Base-by-base conservation (phyloP, 2,888 invertebrate genomes). In the Oscheius sp. region DNA sequence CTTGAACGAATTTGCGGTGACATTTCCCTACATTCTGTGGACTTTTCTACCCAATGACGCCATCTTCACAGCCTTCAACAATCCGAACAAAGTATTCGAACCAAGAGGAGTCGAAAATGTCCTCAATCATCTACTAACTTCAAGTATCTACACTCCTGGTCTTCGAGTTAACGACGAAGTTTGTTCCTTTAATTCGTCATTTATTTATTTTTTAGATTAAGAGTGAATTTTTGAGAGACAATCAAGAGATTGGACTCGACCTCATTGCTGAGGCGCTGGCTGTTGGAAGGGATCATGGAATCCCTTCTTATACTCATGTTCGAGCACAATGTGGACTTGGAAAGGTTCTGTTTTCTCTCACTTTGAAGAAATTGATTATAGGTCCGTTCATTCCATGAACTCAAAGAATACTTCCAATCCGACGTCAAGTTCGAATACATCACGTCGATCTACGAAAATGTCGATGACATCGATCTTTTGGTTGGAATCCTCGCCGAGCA, bases 381-480 rank as follows among this genome's bases (percentile, higher is more conserved):
- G 78, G 71, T 80, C 33, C 71, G 72, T 2, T 71, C 74, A 8
- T 82, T 80, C 73, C 70, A 73, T 41, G 80, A 81, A 33, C 72
- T 82, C 20, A 62, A 67, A n/a, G 75, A 81, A 38, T 74, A 75
- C 24, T 75, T 81, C 61, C 74, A 72, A 8, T 65, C 74, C 2
- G 78, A 82, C 50, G 71, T 74, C 20, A 72, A 67, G 47, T 73
- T 69, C 61, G 82, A 75, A 24, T 75, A 73, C 41, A 71, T 75
- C 17, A 71, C 75, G 6, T 72, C 74, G 6, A 68, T 75, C 17
- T 81, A 78, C 47, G 72, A 70, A 50, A 44, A 68, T 20, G 80
- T 86, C 26, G 81, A 86, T 59, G 86, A 86, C 66, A 80, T 86
- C 44, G 86, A 86, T 67, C 75, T 86, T 51, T 67, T 86, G 64